Conservation (phyloP, 2,888 invertebrate species). For the Tinea trinotella region DNA sequence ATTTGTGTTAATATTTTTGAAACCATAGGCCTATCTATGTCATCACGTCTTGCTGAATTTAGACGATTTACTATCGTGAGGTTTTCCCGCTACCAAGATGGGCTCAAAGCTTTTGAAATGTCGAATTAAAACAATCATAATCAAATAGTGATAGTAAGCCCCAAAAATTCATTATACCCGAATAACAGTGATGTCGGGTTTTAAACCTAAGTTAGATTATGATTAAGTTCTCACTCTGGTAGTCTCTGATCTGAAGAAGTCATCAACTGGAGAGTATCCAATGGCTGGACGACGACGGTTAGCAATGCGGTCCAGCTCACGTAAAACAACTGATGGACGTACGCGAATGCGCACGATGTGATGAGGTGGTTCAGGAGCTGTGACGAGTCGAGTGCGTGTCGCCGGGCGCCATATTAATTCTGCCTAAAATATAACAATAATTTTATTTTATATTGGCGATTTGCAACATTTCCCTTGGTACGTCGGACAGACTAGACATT, state of each 20-base stretch:
- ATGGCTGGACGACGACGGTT: constrained; percentile 74
- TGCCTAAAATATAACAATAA: too few relatives aligned
- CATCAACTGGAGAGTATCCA: constrained; percentile 78
- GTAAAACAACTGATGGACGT: constrained; percentile 77
- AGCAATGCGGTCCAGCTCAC: constrained; percentile 79
- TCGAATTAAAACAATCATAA: too few relatives aligned
- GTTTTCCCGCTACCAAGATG: neutral
- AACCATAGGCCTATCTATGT: too few relatives aligned
- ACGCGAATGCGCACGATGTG: constrained; percentile 71
- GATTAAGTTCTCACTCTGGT: constrained; percentile 80
- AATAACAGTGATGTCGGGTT: neutral
- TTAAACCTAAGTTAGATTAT: neutral
- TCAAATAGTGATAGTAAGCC: neutral
- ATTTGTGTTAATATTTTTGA: too few relatives aligned
- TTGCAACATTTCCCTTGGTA: too few relatives aligned
- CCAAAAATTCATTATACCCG: neutral
- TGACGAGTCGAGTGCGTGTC: constrained; percentile 73
- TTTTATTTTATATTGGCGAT: too few relatives aligned
- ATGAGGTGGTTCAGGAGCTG: constrained; percentile 71
- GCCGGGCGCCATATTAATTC: constrained; percentile 63
- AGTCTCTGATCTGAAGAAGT: constrained; percentile 83
- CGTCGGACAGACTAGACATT: too few relatives aligned
- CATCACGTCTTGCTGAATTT: neutral
- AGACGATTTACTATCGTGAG: neutral
- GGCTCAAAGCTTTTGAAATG: neutral